Evolutionary conservation across 2,797 vertebrate species (phyloP), one percentile per base, ranked within the genome.

Genomic region (Corythornis leucogaster): DNA sequence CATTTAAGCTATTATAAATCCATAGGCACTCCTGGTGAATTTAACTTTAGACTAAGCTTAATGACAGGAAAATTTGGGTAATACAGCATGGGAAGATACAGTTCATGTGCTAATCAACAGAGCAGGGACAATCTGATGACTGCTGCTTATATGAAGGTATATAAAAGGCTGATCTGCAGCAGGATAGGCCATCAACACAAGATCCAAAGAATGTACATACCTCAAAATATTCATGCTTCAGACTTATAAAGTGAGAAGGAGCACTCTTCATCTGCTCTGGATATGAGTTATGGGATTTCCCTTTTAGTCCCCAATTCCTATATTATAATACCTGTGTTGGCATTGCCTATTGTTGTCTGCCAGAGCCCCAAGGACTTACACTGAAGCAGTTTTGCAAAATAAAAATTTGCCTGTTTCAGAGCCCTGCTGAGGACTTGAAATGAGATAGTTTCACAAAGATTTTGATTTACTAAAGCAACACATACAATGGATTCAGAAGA

Each of bases 1-100:
- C 81, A 92, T 95, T 95, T 95, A 93, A 90, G 71, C 76, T 94
- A 85, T 94, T 96, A 94, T 87, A 92, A 93, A 95, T 93, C 86
- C 71, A 91, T 92, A 94, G 94, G 62, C 85, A 78, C 31, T 87
- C 74, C 24, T 92, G 80, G 89, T 66, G 69, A 83, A 87, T 91
- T 94, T 92, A 87, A 94, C 94, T 94, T 93, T 91, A 93, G 87
- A 31, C 77, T 91, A 91, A 92, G 80, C 63, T 94, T 94, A 94
- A 91, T 90, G 85, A 94, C 74, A 92, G 80, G 92, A 95, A 94
- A 96, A 96, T 88, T 80, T 88, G 91, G 51, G 80, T 93, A 66
- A 91, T 78, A 90, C 80, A 93, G 83, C 74, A 92, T 83, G 55
- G 77, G 62, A 70, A 86, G 80, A 91, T 84, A 67, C 62, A 91